Evolutionary conservation across 2,888 invertebrate species (phyloP).

Genomic region (Lasioglossum malachurum): DNA sequence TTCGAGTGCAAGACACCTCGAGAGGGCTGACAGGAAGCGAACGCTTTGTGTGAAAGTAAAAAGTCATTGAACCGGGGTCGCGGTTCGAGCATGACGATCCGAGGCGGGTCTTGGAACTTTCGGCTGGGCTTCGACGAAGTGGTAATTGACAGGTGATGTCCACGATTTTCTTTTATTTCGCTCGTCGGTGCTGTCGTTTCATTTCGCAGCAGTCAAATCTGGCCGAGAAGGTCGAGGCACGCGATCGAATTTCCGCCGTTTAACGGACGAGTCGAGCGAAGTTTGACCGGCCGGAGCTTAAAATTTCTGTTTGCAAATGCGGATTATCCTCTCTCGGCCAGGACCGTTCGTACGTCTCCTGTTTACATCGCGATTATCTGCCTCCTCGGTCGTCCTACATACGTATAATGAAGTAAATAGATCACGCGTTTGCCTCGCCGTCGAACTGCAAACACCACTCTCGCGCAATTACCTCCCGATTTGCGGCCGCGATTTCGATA

Average conservation of each 20-base stretch:
- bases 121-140: not conserved
- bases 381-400: constrained; percentile 37
- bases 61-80: not conserved
- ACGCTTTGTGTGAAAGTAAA: not conserved
- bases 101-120: not conserved
- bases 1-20: not conserved
- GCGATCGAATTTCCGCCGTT: not conserved
- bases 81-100: not conserved
- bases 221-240: not conserved
- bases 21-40: not conserved
- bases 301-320: constrained; percentile 66
- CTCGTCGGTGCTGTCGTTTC: not conserved
- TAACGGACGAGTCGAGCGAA: not conserved
- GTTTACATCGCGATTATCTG: constrained; percentile 60
- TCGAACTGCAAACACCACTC: constrained; percentile 26
- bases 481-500: not conserved
- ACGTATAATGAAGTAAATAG: constrained; percentile 55
- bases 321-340: constrained; percentile 54
- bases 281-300: constrained; percentile 33
- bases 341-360: constrained; percentile 37
- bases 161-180: not conserved
- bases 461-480: constrained; percentile 19
- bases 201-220: not conserved
- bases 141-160: not conserved
- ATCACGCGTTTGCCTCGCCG: constrained; percentile 38